Base-by-base conservation (phyloP, 2,797 vertebrate genomes). In the Myotis pilosus region DNA sequence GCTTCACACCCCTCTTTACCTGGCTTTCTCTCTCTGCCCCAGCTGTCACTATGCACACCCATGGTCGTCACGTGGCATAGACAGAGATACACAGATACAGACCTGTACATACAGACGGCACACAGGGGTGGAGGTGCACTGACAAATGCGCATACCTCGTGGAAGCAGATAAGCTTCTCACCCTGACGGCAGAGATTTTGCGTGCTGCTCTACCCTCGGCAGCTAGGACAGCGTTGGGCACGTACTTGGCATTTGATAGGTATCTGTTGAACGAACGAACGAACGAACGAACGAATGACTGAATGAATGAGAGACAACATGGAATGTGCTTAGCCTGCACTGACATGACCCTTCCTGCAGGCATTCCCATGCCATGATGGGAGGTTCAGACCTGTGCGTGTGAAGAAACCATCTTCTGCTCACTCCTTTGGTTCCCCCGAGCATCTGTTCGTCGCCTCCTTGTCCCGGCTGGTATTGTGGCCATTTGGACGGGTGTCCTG, bases 81-180 rank as follows among this genome's bases (percentile, higher is more conserved):
- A 15, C 6, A 28, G 2, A 17, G 20, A 13, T 1, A 20, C 7
- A 28, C 0, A 28, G 30, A n/a, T 8, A 23, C 8, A 19, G 20
- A 49, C n/a, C 13, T 7, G 4, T 10, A 13, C 41, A 1, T 2
- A 25, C 17, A 3, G 41, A n/a, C n/a, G n/a, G 36, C 55, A 36
- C 85, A 17, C 0, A 49, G 71, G 5, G 28, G 20, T 1, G 12
- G 7, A 22, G 16, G 2, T 6, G 4, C 4, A 28, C 2, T 30
- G 57, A 15, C 57, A 38, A 4, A 30, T 6, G 2, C 0, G 5
- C 66, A 13, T 20, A 38, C 25, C 6, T 3, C 1, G 9, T 1
- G 16, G 49, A 60, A 28, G 36, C 11, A 22, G 7, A 3, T 10
- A n/a, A 49, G 71, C 25, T 36, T 22, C 49, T 78, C 72, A 17